A percentile compares a stretch with the other conserved stretches of the same genome.
Conservation (phyloP, 2,888 invertebrate genomes). For the Drosophila colorata region DNA sequence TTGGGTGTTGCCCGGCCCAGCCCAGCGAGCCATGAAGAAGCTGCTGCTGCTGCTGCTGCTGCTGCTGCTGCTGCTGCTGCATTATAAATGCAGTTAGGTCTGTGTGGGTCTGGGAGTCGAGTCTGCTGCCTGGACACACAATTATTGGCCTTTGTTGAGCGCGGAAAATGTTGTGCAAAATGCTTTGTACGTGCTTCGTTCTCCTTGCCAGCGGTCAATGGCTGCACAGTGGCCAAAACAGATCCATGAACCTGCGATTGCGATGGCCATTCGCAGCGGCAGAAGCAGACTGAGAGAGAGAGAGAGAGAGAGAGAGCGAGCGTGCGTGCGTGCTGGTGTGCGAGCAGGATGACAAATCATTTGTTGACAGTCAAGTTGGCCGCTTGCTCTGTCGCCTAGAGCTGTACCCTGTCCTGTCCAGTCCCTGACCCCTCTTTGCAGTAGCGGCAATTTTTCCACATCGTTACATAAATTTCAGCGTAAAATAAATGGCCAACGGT, state of each 20-base stretch:
- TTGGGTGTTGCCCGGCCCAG: conserved; percentile 74
- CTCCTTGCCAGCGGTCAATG: conserved; percentile 57
- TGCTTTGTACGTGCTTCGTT: conserved; percentile 77
- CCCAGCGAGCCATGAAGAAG: conserved; percentile 79
- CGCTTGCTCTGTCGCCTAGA: conserved; percentile 37
- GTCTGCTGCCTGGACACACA: conserved; percentile 52
- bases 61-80: conserved; percentile 61
- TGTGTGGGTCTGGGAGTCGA: conserved; percentile 47
- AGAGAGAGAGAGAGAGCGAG: conserved; percentile 7
- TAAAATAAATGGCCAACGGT: conserved; percentile 79
- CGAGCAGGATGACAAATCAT: conserved; percentile 31
- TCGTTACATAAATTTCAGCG: conserved; percentile 79
- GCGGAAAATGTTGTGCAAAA: conserved; percentile 77
- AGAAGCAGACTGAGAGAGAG: conserved; percentile 8
- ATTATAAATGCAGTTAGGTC: conserved; percentile 76
- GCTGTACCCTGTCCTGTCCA: conserved; percentile 6
- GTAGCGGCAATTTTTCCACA: conserved; percentile 77
- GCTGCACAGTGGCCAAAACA: conserved; percentile 69
- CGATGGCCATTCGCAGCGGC: conserved; percentile 30
- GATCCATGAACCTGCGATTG: conserved; percentile 77
- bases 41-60: conserved; percentile 60
- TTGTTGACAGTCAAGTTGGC: conserved; percentile 52
- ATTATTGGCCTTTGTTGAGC: conserved; percentile 66
- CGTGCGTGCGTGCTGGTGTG: conserved; percentile 3
- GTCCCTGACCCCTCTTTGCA: neutral